Conservation (phyloP, 2,888 invertebrate species). For the Glyphotaelius pellucidus region DNA sequence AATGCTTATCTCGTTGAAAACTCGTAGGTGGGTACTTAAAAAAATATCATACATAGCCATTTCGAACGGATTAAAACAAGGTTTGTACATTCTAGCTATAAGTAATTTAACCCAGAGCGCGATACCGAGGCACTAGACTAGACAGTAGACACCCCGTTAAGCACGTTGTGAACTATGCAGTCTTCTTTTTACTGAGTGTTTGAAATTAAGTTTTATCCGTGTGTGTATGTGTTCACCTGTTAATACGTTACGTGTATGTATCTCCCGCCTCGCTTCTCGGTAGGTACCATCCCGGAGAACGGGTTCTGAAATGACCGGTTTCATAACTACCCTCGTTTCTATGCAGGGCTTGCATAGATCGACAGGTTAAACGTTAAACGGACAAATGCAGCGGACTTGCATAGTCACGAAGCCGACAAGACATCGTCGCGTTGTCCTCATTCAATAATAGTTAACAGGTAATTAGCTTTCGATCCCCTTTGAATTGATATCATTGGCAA, state of each 20-base stretch:
- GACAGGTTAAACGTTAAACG: slow-evolving; percentile 1
- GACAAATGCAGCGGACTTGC: slow-evolving; percentile 4
- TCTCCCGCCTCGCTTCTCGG: not conserved
- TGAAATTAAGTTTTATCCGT: slow-evolving; percentile 5
- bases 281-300: not conserved
- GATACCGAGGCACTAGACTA: not conserved
- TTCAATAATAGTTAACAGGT: not conserved
- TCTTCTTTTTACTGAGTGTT: slow-evolving; percentile 29
- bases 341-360: slow-evolving; percentile 8
- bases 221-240: not conserved
- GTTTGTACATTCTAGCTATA: not conserved
- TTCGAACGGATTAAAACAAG: not conserved
- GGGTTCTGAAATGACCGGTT: slow-evolving; percentile 23
- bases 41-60: not conserved
- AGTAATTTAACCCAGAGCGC: not conserved
- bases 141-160: slow-evolving; percentile 10
- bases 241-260: not conserved
- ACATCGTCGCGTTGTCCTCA: not conserved
- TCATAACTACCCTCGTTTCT: slow-evolving; percentile 19
- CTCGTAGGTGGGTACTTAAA: not conserved
- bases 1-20: not conserved
- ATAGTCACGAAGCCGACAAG: not conserved
- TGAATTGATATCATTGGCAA: not conserved
- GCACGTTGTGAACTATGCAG: not conserved
- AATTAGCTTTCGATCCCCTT: not conserved